A percentile compares a stretch with the other conserved stretches of the same genome.
Evolutionary conservation across 2,113 vertebrate species (phyloP).

Genomic region (Alectura lathami): DNA sequence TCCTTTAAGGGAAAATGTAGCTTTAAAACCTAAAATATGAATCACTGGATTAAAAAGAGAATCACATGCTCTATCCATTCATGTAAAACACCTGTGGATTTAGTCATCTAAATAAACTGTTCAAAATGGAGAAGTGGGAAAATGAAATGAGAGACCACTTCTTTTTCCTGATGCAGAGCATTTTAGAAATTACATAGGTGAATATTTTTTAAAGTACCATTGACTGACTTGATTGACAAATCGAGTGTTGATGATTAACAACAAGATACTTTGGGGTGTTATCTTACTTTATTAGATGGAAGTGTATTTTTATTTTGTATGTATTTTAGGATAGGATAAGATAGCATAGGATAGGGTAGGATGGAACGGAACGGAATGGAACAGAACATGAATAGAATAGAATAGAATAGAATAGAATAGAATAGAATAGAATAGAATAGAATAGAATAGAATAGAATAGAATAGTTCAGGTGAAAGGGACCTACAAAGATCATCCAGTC

Average conservation of each 20-base stretch:
- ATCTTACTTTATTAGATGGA: neutral
- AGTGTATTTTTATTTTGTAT: neutral
- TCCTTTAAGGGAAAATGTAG: neutral
- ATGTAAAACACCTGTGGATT: neutral
- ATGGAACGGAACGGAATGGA: no score
- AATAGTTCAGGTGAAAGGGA: neutral
- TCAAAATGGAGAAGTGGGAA: neutral
- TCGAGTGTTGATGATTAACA: neutral
- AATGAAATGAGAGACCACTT: rapidly evolving
- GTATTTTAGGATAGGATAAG: neutral
- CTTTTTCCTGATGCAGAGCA: neutral
- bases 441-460: no score
- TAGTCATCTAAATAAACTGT: neutral
- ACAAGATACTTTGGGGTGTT: rapidly evolving
- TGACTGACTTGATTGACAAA: neutral
- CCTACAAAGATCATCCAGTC: neutral
- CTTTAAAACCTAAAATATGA: neutral
- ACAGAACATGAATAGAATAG: no score
- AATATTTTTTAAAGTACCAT: neutral
- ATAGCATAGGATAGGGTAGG: no score
- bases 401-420: no score
- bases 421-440: no score
- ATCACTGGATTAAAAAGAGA: neutral
- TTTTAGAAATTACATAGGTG: neutral
- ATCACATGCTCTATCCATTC: neutral